A percentile compares a stretch with the other conserved stretches of the same genome.
Conservation (phyloP, 2,888 invertebrate species). For the Cerceris ruficornis region DNA sequence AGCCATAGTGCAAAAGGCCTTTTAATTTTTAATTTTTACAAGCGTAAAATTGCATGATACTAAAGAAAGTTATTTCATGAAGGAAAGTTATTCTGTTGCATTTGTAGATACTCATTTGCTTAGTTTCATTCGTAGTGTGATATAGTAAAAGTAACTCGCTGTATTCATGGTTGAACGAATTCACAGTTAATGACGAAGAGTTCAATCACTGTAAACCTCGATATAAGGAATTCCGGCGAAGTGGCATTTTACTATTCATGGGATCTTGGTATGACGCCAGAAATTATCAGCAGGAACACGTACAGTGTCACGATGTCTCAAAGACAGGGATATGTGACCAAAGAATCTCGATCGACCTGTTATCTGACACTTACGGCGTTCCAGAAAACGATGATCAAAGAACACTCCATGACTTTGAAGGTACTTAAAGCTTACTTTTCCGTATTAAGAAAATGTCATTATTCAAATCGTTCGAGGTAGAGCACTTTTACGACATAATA, state of each 20-base stretch:
- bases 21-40: no score
- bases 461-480: background rate
- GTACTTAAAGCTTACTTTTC: conserved; percentile 46
- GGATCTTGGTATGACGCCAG: conserved; percentile 70
- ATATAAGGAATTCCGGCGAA: conserved; percentile 77
- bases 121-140: no score
- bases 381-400: conserved; percentile 61
- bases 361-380: conserved; percentile 59
- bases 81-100: no score
- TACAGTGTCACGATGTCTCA: conserved; percentile 50
- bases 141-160: no score
- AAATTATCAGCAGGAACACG: conserved; percentile 46
- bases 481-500: no score
- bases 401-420: conserved; percentile 63
- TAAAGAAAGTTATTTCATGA: no score
- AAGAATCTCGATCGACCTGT: conserved; percentile 54
- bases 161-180: background rate
- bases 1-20: no score
- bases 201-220: conserved; percentile 69
- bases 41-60: no score
- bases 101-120: no score
- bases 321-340: conserved; percentile 58
- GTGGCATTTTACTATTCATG: conserved; percentile 78
- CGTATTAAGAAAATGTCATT: background rate
- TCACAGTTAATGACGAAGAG: conserved; percentile 72